phyloP scores from a whole-genome alignment of 2,797 vertebrate species.

The Avahi laniger region DNA sequence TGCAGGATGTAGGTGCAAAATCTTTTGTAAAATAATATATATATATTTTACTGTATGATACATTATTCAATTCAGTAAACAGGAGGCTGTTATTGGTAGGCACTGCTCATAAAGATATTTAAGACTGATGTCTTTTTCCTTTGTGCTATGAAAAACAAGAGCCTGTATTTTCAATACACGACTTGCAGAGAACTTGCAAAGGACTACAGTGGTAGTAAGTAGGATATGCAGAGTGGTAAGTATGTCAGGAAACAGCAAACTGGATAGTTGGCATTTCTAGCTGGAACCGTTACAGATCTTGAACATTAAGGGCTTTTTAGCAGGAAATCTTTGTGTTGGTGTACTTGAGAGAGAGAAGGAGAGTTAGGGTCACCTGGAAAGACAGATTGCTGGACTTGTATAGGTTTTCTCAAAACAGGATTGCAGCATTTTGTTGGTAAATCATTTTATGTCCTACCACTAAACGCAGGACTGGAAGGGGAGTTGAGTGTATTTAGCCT shows the following conservation, averaged over 20 bases:
- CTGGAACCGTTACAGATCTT: not conserved
- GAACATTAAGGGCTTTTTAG: not conserved
- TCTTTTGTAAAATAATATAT: constrained; percentile 22
- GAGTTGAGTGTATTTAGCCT: not conserved
- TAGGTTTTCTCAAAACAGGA: not conserved
- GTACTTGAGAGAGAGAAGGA: not conserved
- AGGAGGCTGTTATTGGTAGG: not conserved
- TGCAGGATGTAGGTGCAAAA: not conserved
- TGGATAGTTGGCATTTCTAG: not conserved
- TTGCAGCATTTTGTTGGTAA: not conserved
- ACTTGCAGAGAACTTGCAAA: not conserved
- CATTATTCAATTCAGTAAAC: not conserved
- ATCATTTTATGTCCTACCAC: not conserved
- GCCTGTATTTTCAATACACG: not conserved
- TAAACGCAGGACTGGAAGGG: not conserved
- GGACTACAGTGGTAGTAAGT: not conserved
- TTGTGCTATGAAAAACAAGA: not conserved
- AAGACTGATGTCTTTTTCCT: not conserved
- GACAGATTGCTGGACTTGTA: not conserved
- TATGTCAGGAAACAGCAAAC: not conserved
- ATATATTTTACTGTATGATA: not conserved
- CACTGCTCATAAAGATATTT: not conserved
- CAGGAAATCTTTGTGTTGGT: not conserved
- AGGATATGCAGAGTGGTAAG: not conserved
- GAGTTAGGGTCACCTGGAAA: not conserved